These are phyloP conservation scores for Anastrepha obliqua DNA, from an alignment of 1,140 invertebrate genomes.

Conservation along the genomic window DNA sequence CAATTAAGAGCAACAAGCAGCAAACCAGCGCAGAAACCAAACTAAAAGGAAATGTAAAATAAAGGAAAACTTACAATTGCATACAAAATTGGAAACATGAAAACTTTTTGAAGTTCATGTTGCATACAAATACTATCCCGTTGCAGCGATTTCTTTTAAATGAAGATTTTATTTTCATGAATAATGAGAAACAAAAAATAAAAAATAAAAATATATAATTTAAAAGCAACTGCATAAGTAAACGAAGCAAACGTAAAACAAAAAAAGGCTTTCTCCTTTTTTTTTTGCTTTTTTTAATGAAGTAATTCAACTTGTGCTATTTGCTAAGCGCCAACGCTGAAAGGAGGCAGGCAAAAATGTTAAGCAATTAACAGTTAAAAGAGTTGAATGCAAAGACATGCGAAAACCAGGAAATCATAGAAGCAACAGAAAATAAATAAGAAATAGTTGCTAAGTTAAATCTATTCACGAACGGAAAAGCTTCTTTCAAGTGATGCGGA, in stretches of 20 bases:
- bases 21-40: background rate
- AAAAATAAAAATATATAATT: background rate
- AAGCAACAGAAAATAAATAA: too few species aligned
- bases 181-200: background rate
- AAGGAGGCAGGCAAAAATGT: background rate
- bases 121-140: background rate
- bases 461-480: too few species aligned
- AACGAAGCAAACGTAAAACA: background rate
- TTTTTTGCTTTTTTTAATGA: background rate
- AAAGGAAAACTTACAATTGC: background rate
- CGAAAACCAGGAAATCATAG: background rate
- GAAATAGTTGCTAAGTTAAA: too few species aligned
- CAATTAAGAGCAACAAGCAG: background rate
- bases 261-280: background rate
- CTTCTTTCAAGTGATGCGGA: too few species aligned
- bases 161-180: background rate
- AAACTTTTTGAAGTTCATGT: constrained; percentile 5
- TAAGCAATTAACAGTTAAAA: background rate
- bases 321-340: background rate
- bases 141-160: background rate
- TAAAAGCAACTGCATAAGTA: background rate
- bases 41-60: background rate
- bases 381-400: background rate
- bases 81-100: constrained; percentile 17
- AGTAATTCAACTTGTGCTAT: background rate